Base-by-base conservation (phyloP, 2,888 invertebrate species). In the Ypsolopha scabrella region DNA sequence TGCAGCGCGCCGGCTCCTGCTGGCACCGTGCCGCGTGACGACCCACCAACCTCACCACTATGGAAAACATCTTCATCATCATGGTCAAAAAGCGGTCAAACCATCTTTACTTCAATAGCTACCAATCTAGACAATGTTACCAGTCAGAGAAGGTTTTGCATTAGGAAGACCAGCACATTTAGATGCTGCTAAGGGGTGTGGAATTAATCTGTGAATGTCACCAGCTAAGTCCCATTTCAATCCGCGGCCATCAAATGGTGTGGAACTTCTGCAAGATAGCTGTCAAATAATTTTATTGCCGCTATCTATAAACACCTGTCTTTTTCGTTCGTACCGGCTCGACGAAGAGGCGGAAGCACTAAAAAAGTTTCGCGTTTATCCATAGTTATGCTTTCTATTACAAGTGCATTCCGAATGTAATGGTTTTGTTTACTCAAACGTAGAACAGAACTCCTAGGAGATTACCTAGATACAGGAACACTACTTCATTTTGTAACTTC, bases 11-110 rank as follows among this genome's bases (percentile, higher is more conserved):
- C 65, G 63, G 65, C 64, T n/a, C 36, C n/a, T 67, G 64, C 75
- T 83, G 83, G 85, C 83, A 81, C 65, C 51, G 61, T 78, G 85
- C 83, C 83, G 75, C 66, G 71, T 77, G 76, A 75, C 79, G 74
- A 72, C 64, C 61, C 64, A 70, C 68, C 67, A 68, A 65, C 67
- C 62, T 64, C 55, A 59, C 54, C 52, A 10, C 50, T 13, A 35
- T 50, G 50, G 41, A 35, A 24, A 33, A 50, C 34, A 24, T 41
- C 35, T n/a, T 14, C 38, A 6, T 24, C 24, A 24, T 24, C 24
- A 33, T 38, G 39, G 38, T 7, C n/a, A n/a, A n/a, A n/a, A n/a
- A n/a, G n/a, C n/a, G 33, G 38, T 14, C n/a, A 47, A 47, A 33
- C 39, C 33, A 24, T n/a, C 24, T 24, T 33, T 41, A 37, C 13